Evolutionary conservation across 2,113 vertebrate genomes (phyloP).

Genomic region (Ptychochromis oligacanthus): DNA sequence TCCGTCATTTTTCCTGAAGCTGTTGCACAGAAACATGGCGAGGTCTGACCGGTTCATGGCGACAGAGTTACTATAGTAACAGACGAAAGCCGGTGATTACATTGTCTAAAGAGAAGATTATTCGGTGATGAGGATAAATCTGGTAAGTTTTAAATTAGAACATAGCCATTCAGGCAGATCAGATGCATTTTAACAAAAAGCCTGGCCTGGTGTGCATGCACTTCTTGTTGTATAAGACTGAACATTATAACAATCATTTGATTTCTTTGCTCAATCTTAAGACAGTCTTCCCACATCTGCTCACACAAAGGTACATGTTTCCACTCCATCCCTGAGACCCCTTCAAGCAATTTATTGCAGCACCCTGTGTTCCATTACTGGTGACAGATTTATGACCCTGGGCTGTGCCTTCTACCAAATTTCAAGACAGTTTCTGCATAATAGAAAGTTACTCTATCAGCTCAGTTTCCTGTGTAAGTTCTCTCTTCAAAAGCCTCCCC

Average conservation of each 20-base stretch:
- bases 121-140: background rate
- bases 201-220: background rate
- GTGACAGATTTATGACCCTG: slow-evolving; percentile 56
- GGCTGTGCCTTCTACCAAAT: slow-evolving; percentile 23
- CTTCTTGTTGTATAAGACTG: background rate
- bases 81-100: slow-evolving; percentile 20
- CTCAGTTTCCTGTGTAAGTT: slow-evolving; percentile 19
- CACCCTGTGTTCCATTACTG: slow-evolving; percentile 49
- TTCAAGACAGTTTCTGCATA: slow-evolving; percentile 21
- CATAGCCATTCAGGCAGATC: background rate
- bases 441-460: slow-evolving; percentile 35
- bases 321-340: slow-evolving; percentile 23
- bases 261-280: background rate
- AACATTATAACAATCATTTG: background rate
- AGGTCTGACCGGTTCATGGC: slow-evolving; percentile 5
- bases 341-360: slow-evolving; percentile 20
- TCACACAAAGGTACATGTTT: slow-evolving; percentile 10
- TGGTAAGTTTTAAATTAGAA: slow-evolving; percentile 12
- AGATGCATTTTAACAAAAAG: background rate
- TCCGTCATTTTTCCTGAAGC: background rate
- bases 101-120: slow-evolving; percentile 13
- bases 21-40: background rate
- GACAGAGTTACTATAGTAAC: slow-evolving; percentile 36
- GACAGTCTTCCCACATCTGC: background rate
- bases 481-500: slow-evolving; percentile 38